phyloP scores from a whole-genome alignment of 2,113 vertebrate species.

The Prolemur simus region DNA sequence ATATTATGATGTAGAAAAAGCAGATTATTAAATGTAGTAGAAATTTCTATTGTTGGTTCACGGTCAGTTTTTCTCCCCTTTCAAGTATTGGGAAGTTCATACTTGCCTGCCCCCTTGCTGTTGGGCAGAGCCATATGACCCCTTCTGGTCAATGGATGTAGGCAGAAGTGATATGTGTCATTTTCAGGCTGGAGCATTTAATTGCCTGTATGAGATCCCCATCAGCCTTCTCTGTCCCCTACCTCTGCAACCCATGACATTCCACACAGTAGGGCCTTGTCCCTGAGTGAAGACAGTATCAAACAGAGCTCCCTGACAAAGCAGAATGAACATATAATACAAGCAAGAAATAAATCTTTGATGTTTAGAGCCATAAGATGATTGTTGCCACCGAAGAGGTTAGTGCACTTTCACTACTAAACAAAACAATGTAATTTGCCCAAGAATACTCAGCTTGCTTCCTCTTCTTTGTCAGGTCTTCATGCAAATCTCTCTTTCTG shows the following conservation, averaged over 20 bases:
- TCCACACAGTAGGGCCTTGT: neutral
- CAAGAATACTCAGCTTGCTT: neutral
- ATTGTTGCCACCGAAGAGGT: neutral
- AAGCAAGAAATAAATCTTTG: neutral
- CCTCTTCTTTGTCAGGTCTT: neutral
- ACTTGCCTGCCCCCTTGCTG: neutral
- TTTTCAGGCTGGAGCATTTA: neutral
- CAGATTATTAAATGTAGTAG: neutral
- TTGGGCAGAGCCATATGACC: neutral
- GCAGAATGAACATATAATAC: neutral
- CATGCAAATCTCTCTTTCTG: neutral
- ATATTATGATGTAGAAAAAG: neutral
- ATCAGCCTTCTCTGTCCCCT: neutral
- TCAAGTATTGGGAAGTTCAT: neutral
- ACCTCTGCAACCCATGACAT: neutral
- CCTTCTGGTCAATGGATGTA: no score
- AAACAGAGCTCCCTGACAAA: neutral
- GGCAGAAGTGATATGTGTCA: neutral
- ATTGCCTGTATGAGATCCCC: neutral
- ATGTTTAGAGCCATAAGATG: neutral
- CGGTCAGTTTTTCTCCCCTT: neutral
- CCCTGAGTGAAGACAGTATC: neutral
- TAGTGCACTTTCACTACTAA: neutral
- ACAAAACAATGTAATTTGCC: neutral
- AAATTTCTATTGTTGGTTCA: neutral